Conservation (phyloP, 2,113 vertebrate species). For the Synchiropus splendidus region DNA sequence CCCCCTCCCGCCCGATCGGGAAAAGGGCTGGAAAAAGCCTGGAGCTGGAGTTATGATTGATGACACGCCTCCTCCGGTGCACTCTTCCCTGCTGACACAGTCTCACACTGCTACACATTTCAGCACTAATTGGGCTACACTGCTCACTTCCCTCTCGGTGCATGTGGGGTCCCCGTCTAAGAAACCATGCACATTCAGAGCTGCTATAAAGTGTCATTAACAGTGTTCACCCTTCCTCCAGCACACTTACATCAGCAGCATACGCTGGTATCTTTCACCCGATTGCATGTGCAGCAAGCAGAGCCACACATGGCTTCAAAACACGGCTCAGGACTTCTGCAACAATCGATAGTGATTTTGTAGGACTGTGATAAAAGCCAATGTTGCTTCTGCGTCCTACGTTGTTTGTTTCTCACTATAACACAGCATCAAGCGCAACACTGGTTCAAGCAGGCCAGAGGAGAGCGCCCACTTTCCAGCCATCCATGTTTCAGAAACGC, state of each 20-base stretch:
- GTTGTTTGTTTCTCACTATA: slow-evolving; percentile 37
- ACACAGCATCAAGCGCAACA: slow-evolving; percentile 13
- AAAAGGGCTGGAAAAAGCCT: slow-evolving; percentile 47
- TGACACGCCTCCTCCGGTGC: slow-evolving; percentile 64
- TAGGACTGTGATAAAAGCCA: slow-evolving; percentile 10
- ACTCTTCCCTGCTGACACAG: slow-evolving; percentile 64
- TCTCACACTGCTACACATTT: slow-evolving; percentile 58
- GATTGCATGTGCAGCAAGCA: too few species aligned
- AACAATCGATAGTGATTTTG: slow-evolving; percentile 28
- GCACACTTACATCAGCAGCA: too few species aligned
- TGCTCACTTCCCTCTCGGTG: slow-evolving; percentile 44
- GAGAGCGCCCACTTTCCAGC: too few species aligned
- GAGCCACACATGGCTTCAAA: too few species aligned
- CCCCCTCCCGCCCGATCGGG: slow-evolving; percentile 38
- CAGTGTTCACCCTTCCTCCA: too few species aligned
- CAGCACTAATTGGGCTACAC: slow-evolving; percentile 68
- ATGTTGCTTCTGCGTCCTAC: slow-evolving; percentile 11
- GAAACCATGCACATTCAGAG: slow-evolving; percentile 38
- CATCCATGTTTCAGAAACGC: too few species aligned
- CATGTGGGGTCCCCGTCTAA: slow-evolving; percentile 36
- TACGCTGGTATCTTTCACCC: too few species aligned
- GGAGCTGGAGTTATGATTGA: slow-evolving; percentile 66
- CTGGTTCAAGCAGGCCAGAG: too few species aligned
- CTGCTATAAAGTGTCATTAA: too few species aligned
- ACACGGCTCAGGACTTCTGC: too few species aligned